phyloP scores from a whole-genome alignment of 1,140 invertebrate species.

The Cotesia vestalis region DNA sequence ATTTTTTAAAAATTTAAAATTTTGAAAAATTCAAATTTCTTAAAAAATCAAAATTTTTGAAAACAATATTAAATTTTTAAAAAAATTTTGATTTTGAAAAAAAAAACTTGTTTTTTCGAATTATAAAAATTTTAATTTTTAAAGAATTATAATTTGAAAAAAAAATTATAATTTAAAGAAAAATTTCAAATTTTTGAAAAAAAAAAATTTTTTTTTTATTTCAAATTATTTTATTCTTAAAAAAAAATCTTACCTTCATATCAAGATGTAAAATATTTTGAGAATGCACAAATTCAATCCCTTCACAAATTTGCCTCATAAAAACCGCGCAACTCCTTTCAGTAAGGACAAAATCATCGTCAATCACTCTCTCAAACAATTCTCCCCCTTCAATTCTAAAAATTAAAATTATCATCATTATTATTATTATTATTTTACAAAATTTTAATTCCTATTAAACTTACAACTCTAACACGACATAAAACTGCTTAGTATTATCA shows the following conservation, averaged over 20 bases:
- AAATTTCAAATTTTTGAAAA: not conserved
- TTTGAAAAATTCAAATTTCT: too few relatives aligned
- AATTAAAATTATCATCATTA: constrained; percentile 47
- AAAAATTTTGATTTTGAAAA: too few relatives aligned
- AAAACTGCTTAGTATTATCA: constrained; percentile 91
- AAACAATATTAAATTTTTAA: too few relatives aligned
- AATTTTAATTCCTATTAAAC: constrained; percentile 57
- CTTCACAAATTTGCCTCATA: constrained; percentile 97
- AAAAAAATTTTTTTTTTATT: not conserved
- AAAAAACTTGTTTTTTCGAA: too few relatives aligned
- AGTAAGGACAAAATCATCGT: constrained; percentile 96
- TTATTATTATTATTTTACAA: not conserved
- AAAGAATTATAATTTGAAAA: too few relatives aligned
- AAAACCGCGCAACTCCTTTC: constrained; percentile 95
- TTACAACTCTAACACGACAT: constrained; percentile 96
- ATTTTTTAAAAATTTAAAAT: too few relatives aligned
- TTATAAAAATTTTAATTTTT: too few relatives aligned
- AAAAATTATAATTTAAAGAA: too few relatives aligned
- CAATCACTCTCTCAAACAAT: constrained; percentile 96
- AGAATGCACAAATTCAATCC: constrained; percentile 94
- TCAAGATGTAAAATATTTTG: constrained; percentile 95
- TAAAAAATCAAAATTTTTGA: too few relatives aligned
- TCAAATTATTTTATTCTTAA: not conserved
- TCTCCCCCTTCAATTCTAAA: constrained; percentile 95
- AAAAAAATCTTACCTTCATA: constrained; percentile 80